Evolutionary conservation across 1,140 invertebrate species (phyloP).

Genomic region (Zophobas atratus): DNA sequence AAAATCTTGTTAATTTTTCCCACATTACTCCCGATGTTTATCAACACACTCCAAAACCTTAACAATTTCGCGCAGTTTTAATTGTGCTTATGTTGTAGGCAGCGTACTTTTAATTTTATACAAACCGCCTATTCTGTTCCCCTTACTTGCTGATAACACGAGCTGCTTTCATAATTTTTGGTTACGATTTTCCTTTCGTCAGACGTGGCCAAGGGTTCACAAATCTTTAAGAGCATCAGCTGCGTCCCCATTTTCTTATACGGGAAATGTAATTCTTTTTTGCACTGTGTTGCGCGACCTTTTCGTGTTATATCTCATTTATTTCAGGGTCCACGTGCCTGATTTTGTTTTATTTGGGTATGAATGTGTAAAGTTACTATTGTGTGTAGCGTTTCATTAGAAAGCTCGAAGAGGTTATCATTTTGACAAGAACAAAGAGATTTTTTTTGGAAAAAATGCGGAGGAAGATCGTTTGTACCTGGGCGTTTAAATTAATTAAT

Average conservation of each 20-base stretch:
- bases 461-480: too few relatives aligned
- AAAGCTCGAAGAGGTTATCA: too few relatives aligned
- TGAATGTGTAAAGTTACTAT: too few relatives aligned
- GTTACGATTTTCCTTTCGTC: too few relatives aligned
- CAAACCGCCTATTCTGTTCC: too few relatives aligned
- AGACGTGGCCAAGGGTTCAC: background rate
- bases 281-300: background rate
- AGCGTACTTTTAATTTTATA: background rate
- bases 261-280: background rate
- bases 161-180: too few relatives aligned
- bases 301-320: background rate
- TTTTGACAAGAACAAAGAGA: too few relatives aligned
- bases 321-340: background rate
- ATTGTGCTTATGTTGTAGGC: background rate
- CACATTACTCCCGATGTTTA: background rate
- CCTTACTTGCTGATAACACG: too few relatives aligned
- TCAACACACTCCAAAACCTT: background rate
- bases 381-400: too few relatives aligned
- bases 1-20: background rate
- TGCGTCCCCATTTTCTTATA: background rate
- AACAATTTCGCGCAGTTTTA: background rate
- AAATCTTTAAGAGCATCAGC: background rate
- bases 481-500: too few relatives aligned
- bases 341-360: background rate
- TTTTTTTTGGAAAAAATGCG: too few relatives aligned